These are phyloP conservation scores for Epicampocera succincta DNA, from an alignment of 2,888 invertebrate genomes.

Conservation along the genomic window DNA sequence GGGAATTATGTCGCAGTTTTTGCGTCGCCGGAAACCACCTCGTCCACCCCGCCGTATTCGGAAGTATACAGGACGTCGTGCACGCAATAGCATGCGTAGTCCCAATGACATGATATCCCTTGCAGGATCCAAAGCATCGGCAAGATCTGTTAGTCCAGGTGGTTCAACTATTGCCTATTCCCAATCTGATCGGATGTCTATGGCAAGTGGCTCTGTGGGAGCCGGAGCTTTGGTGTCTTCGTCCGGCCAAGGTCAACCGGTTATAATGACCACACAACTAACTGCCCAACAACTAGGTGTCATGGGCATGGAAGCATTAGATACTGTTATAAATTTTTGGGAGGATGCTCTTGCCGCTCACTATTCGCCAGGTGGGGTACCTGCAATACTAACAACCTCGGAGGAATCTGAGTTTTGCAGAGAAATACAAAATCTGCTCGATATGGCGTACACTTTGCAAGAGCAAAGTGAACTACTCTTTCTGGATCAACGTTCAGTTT, in stretches of 20 bases:
- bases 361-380: slow-evolving; percentile 82
- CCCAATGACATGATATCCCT: slow-evolving; percentile 87
- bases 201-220: slow-evolving; percentile 86
- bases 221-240: slow-evolving; percentile 79
- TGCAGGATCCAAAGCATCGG: slow-evolving; percentile 86
- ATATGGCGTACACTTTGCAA: slow-evolving; percentile 92
- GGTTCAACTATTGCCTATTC: slow-evolving; percentile 83
- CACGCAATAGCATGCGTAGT: slow-evolving; percentile 85
- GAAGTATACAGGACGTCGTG: slow-evolving; percentile 83
- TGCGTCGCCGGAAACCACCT: slow-evolving; percentile 87
- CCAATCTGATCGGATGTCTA: slow-evolving; percentile 85
- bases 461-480: slow-evolving; percentile 94
- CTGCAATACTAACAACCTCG: slow-evolving; percentile 88
- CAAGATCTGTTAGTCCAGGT: slow-evolving; percentile 84
- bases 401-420: slow-evolving; percentile 93
- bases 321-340: slow-evolving; percentile 96
- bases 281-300: slow-evolving; percentile 94
- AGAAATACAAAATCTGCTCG: slow-evolving; percentile 90
- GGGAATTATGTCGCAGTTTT: slow-evolving; percentile 90
- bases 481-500: slow-evolving; percentile 92
- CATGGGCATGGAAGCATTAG: slow-evolving; percentile 96
- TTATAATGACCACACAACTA: slow-evolving; percentile 83
- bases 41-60: slow-evolving; percentile 84
- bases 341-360: slow-evolving; percentile 95
- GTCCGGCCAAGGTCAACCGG: slow-evolving; percentile 57